Conservation (phyloP, 2,888 invertebrate species). For the Dolichomitus sp. region DNA sequence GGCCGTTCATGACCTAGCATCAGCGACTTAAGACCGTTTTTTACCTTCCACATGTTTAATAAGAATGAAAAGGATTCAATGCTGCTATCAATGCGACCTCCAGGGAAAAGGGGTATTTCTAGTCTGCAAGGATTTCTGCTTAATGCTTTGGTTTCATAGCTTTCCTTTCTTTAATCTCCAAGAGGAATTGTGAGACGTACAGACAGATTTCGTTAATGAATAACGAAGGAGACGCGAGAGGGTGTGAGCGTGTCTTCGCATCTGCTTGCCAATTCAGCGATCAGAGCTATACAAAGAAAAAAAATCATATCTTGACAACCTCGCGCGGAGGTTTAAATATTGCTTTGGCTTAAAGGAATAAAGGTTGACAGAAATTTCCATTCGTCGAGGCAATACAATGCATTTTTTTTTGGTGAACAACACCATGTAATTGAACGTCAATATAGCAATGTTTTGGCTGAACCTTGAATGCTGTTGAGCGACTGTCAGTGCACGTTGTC, state of each 20-base stretch:
- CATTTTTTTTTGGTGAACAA: too few relatives aligned
- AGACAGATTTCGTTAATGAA: constrained; percentile 29
- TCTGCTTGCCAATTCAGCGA: constrained; percentile 56
- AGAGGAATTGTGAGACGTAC: background rate
- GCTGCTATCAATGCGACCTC: background rate
- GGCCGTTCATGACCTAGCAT: background rate
- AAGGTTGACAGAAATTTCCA: too few relatives aligned
- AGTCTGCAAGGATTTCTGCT: background rate
- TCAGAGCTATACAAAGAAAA: constrained; percentile 16
- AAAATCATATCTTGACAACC: too few relatives aligned
- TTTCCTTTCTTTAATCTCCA: background rate
- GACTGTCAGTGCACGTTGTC: too few relatives aligned
- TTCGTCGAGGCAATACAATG: too few relatives aligned
- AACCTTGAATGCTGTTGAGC: too few relatives aligned
- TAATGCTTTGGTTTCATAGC: background rate
- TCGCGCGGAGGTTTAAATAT: too few relatives aligned
- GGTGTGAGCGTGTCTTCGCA: constrained; percentile 47
- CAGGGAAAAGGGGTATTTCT: background rate
- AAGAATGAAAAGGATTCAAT: constrained; percentile 21
- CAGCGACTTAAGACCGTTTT: background rate
- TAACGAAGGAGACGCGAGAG: constrained; percentile 19
- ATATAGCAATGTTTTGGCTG: too few relatives aligned
- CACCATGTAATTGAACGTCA: too few relatives aligned
- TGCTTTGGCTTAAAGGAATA: too few relatives aligned
- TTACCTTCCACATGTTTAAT: background rate